These are phyloP conservation scores for Nomia melanderi DNA, from an alignment of 1,140 invertebrate species.

Conservation along the genomic window DNA sequence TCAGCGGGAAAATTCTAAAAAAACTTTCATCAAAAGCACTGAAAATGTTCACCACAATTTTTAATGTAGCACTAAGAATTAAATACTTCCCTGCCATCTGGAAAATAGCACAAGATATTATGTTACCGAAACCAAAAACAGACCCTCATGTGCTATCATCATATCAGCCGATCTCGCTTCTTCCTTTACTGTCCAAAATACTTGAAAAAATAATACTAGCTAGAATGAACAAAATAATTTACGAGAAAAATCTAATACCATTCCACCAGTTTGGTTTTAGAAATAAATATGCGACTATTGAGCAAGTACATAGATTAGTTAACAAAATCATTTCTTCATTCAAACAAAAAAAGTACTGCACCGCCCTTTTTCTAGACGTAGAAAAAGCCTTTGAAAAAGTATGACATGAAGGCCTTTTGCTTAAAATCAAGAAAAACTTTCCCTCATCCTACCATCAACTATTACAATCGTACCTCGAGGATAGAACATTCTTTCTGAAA, in stretches of 20 bases:
- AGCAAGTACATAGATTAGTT: neutral
- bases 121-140: neutral
- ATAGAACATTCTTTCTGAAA: too few relatives aligned
- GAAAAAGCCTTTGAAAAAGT: too few relatives aligned
- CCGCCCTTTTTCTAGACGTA: neutral
- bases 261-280: neutral
- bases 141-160: neutral
- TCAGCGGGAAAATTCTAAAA: too few relatives aligned
- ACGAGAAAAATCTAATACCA: too few relatives aligned
- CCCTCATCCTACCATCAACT: too few relatives aligned
- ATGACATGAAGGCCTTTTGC: neutral
- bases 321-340: neutral
- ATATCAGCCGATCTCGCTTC: neutral
- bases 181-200: neutral
- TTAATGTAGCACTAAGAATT: neutral
- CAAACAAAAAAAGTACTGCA: neutral
- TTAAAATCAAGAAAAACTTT: too few relatives aligned
- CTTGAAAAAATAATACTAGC: neutral
- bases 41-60: neutral
- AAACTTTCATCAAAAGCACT: neutral
- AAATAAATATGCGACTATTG: neutral
- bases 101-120: neutral
- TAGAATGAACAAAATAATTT: neutral
- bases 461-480: too few relatives aligned
- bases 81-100: neutral